Base-by-base conservation (phyloP, 2,888 invertebrate genomes). In the Eugnorisma glareosa region DNA sequence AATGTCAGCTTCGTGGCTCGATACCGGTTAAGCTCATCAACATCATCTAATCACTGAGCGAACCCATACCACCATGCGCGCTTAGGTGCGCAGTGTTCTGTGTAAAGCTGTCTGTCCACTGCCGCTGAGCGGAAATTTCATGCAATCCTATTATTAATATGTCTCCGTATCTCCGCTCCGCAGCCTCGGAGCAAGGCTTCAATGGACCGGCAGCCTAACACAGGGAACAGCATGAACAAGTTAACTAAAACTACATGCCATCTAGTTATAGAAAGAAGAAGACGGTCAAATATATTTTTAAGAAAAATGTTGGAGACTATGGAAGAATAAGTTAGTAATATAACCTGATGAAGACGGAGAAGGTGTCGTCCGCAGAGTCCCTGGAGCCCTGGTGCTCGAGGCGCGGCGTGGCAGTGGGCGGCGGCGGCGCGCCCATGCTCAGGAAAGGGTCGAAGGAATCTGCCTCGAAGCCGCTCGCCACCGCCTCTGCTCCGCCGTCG, bases 381-480 rank as follows among this genome's bases (percentile, higher is more conserved):
- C 97, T 97, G 0, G 98, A 98, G 45, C 97, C 98, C 72, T 97
- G 96, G 70, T 97, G 97, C 8, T 97, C 94, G 57, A 97, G 96
- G 45, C 97, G 97, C 6, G 98, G 98, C 0, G 98, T 98, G 85
- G 97, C 97, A 79, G 97, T 97, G 78, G 98, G 97, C 2, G 97
- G 97, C 1, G 97, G 98, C 1, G 98, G 98, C 68, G 98, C 98
- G 75, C 97, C 97, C 97, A 99, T 97, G 35, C 98, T 97, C 75
- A 99, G 96, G 94, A 99, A 98, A 0, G 98, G 97, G 90, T 99
- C 99, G 90, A 98, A 98, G 0, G 97, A 97, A 84, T 98, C 98
- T 73, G 98, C 98, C 75, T 96, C 97, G 70, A 98, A 98, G 69
- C 98, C 98, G 2, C 97, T 97, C 97, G 98, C 82, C 97, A 98